Evolutionary conservation across 2,797 vertebrate genomes (phyloP).

Genomic region (Cossypha niveicapilla): DNA sequence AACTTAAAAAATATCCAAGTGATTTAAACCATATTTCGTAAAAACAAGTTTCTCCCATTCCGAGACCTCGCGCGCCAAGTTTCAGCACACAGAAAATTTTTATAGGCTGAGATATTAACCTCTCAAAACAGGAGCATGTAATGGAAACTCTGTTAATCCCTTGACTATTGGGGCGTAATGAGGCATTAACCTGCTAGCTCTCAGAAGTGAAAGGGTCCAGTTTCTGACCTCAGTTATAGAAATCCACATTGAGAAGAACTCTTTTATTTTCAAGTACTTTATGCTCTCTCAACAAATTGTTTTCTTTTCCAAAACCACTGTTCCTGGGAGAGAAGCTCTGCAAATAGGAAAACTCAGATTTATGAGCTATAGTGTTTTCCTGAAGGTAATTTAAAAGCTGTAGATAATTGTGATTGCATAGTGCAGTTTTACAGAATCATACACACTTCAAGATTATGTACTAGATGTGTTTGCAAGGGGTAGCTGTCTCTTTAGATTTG

Average conservation of each 20-base stretch:
- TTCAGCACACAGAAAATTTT: conserved; percentile 58
- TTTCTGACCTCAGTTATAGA: not conserved
- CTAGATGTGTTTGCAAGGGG: conserved; percentile 24
- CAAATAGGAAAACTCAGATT: conserved; percentile 35
- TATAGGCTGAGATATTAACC: conserved; percentile 61
- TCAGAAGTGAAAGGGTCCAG: conserved; percentile 13
- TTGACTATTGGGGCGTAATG: not conserved
- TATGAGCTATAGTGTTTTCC: not conserved
- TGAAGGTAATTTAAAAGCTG: conserved; percentile 27
- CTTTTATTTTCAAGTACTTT: conserved; percentile 18
- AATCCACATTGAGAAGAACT: not conserved
- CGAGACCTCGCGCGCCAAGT: conserved; percentile 49
- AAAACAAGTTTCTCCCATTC: conserved; percentile 60
- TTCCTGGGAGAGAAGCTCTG: not conserved
- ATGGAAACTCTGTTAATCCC: conserved; percentile 45
- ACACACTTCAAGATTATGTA: not conserved
- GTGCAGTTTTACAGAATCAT: not conserved
- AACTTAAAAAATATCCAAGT: conserved; percentile 57
- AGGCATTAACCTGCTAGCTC: not conserved
- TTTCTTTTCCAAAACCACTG: conserved; percentile 20
- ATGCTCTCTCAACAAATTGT: not conserved
- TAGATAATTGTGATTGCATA: not conserved
- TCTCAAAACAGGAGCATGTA: conserved; percentile 60
- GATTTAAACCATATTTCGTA: conserved; percentile 71
- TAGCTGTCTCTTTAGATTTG: conserved; percentile 42